Evolutionary conservation across 1,140 invertebrate species (phyloP).

Genomic region (Eupeodes corollae): DNA sequence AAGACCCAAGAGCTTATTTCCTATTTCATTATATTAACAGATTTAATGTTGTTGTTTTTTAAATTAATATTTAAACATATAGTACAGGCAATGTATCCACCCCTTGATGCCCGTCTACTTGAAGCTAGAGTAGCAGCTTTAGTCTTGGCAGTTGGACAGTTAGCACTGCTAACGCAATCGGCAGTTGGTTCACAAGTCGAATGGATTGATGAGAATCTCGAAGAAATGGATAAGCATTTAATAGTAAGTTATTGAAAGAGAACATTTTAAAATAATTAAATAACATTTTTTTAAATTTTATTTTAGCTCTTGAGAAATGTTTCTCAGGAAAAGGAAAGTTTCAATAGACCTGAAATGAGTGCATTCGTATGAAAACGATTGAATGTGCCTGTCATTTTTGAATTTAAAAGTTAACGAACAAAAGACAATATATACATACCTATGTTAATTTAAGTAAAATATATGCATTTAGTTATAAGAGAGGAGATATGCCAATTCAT

Average conservation of each 20-base stretch:
- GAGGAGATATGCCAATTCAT: too few relatives aligned
- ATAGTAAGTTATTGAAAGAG: constrained; percentile 28
- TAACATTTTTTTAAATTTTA: constrained; percentile 7
- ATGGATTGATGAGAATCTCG: constrained; percentile 57
- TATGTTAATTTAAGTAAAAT: too few relatives aligned
- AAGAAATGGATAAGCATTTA: constrained; percentile 57
- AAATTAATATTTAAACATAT: too few relatives aligned
- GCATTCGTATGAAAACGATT: too few relatives aligned
- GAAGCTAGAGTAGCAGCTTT: constrained; percentile 59
- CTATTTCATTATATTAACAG: too few relatives aligned
- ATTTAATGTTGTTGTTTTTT: too few relatives aligned
- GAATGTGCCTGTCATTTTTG: too few relatives aligned
- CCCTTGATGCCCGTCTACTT: constrained; percentile 55
- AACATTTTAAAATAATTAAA: too few relatives aligned
- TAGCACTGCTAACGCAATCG: constrained; percentile 48
- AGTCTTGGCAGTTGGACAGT: constrained; percentile 57
- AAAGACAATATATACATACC: too few relatives aligned
- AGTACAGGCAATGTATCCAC: constrained; percentile 59
- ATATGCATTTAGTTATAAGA: too few relatives aligned
- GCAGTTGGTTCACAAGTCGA: constrained; percentile 41
- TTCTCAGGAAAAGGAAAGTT: background rate
- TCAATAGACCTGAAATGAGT: background rate
- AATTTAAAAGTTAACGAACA: too few relatives aligned
- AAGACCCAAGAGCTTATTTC: too few relatives aligned
- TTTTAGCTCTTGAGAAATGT: background rate